These are phyloP conservation scores for Luidia sarsii DNA, from an alignment of 53 echinoderm and acorn worm genomes.

Conservation along the genomic window DNA sequence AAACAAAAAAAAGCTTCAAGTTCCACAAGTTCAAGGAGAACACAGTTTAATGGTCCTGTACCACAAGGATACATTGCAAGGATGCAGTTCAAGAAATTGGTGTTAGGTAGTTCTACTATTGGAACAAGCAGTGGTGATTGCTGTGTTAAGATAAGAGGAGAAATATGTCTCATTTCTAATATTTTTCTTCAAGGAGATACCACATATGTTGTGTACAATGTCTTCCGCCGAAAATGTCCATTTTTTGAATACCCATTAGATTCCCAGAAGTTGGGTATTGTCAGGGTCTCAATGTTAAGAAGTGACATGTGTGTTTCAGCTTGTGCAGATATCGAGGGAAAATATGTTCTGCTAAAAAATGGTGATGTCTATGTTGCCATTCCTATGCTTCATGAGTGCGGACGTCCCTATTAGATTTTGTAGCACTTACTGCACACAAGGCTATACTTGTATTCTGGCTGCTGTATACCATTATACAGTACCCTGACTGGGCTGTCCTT, in stretches of 20 bases:
- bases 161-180: background rate
- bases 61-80: constrained; percentile 2
- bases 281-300: constrained; percentile 20
- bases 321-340: too few species aligned
- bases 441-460: too few species aligned
- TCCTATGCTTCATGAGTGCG: too few species aligned
- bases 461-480: too few species aligned
- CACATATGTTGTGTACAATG: constrained; percentile 15
- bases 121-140: background rate
- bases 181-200: background rate
- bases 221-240: background rate
- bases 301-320: background rate
- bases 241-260: constrained; percentile 17
- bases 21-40: background rate
- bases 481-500: too few species aligned
- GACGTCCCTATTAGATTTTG: too few species aligned
- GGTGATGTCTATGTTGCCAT: too few species aligned
- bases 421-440: too few species aligned
- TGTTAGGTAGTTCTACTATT: background rate
- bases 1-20: background rate
- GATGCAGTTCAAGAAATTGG: background rate
- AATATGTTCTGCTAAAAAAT: too few species aligned
- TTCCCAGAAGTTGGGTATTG: background rate
- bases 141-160: constrained; percentile 7
- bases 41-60: background rate